These are phyloP conservation scores for Lasiommata megera DNA, from an alignment of 2,888 invertebrate species.

Conservation along the genomic window DNA sequence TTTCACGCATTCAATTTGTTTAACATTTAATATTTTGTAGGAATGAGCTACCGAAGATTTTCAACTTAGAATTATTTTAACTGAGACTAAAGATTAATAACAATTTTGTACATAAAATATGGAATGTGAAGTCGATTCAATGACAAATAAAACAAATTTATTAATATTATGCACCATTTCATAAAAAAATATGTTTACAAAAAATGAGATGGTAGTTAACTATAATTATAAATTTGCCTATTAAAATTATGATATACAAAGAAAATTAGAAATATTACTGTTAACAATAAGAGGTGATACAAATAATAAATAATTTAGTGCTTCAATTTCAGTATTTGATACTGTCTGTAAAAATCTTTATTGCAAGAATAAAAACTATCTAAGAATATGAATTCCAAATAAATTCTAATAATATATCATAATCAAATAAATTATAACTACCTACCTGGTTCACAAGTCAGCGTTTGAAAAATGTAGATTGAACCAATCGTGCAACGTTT, in stretches of 20 bases:
- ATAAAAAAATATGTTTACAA: slow-evolving; percentile 32
- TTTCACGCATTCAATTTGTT: background rate
- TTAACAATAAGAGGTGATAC: background rate
- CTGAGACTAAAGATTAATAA: slow-evolving; percentile 28
- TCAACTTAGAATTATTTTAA: slow-evolving; percentile 1
- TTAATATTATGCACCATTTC: slow-evolving; percentile 57
- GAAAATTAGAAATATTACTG: background rate
- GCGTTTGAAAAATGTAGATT: slow-evolving; percentile 19
- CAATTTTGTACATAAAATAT: slow-evolving; percentile 60
- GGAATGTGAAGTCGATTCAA: slow-evolving; percentile 71
- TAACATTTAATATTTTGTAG: background rate
- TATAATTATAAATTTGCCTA: slow-evolving; percentile 37
- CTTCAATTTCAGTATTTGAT: background rate
- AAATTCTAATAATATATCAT: background rate
- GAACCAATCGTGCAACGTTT: slow-evolving; percentile 11
- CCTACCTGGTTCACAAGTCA: slow-evolving; percentile 30
- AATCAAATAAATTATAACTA: slow-evolving; percentile 16
- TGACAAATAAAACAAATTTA: slow-evolving; percentile 44
- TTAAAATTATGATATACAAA: slow-evolving; percentile 18
- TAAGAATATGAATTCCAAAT: background rate
- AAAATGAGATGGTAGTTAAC: slow-evolving; percentile 26
- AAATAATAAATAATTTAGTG: background rate
- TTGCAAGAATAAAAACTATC: background rate
- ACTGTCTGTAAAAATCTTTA: background rate
- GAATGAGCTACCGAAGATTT: background rate